Evolutionary conservation across 2,797 vertebrate species (phyloP).

Genomic region (Sebastes diaconus): DNA sequence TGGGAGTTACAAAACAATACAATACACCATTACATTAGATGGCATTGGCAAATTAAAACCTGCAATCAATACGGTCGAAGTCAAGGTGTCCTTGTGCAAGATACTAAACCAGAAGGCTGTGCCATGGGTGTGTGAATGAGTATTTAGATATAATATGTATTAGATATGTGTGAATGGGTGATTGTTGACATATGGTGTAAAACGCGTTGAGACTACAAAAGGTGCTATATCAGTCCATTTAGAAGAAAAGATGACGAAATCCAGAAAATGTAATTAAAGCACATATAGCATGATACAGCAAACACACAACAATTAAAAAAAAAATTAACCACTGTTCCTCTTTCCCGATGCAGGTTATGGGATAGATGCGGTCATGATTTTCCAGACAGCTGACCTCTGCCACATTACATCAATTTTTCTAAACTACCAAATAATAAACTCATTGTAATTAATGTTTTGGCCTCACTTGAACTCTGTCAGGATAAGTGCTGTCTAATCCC

Average conservation of each 20-base stretch:
- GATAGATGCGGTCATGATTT: conserved; percentile 18
- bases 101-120: too few species aligned
- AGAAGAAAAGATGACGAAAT: background rate
- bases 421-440: background rate
- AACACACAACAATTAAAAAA: background rate
- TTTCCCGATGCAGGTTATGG: background rate
- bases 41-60: background rate
- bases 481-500: background rate
- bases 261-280: background rate
- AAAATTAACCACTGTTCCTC: background rate
- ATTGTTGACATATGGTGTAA: background rate
- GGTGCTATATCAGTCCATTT: background rate
- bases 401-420: conserved; percentile 18
- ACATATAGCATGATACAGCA: background rate
- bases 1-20: background rate
- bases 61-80: background rate
- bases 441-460: background rate
- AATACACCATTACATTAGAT: background rate
- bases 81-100: too few species aligned
- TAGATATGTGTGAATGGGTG: too few species aligned
- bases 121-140: too few species aligned
- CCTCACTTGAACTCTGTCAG: background rate
- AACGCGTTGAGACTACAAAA: background rate
- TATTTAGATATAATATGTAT: too few species aligned
- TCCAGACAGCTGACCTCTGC: conserved; percentile 33